Base-by-base conservation (phyloP, 2,888 invertebrate genomes). In the Stegophylla sp. region DNA sequence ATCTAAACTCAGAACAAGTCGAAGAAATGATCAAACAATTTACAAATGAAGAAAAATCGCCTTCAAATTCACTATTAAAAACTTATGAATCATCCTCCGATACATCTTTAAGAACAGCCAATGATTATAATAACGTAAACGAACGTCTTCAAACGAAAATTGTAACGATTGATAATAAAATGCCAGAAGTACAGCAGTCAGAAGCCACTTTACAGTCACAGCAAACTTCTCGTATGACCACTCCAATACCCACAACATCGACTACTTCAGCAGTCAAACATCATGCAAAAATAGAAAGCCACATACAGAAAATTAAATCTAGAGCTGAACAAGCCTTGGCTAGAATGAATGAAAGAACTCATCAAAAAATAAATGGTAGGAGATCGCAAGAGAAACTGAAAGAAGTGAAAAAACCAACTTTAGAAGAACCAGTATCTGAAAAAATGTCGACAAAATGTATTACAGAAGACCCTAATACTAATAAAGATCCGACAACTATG, bases 281-380 rank as follows among this genome's bases (percentile, higher is more conserved):
- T 1, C 45, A 17, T 10, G 45, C n/a, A 43, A 59, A 15, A 45
- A 15, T 7, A 9, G 71, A 79, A 26, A 61, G 59, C 41, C 48
- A 79, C 23, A 15, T 79, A n/a, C 79, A 79, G 41, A 79, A 71
- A 79, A 79, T 79, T 51, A 79, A 79, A 71, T 45, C 59, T 2
- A 61, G 71, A 17, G 23, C 26, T 23, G 79, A 79, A 71, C 79
- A 79, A 63, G 51, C 61, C 48, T 63, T 79, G n/a, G 41, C 69
- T 1, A 79, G 61, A 69, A n/a, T n/a, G 1, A 79, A 63, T 2
- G 69, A 63, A 41, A 69, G 13, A 71, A 23, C 17, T 23, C 51
- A 13, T 48, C 67, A 45, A 48, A 79, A 61, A 71, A n/a, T 34
- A 3, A 45, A 48, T n/a, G 61, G 56, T 13, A 59, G 48, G 9